Evolutionary conservation across 1,140 invertebrate species (phyloP).

Genomic region (Drosophila cardini): DNA sequence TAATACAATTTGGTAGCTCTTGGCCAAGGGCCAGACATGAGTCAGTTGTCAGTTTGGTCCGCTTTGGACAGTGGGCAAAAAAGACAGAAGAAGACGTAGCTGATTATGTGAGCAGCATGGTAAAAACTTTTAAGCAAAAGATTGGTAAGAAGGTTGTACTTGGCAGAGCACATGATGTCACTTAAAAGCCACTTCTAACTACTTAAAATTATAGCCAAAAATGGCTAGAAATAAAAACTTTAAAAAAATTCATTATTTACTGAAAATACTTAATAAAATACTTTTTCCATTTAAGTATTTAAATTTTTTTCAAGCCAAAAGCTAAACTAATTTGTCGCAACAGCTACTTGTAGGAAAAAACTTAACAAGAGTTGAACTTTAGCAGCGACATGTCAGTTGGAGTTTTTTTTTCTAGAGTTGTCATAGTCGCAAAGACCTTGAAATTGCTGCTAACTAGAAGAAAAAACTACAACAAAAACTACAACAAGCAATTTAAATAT

Average conservation of each 20-base stretch:
- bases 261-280: too few species aligned
- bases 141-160: not conserved
- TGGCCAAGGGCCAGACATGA: slow-evolving; percentile 68
- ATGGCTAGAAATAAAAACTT: too few species aligned
- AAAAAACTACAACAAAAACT: slow-evolving; percentile 1
- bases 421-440: slow-evolving; percentile 34
- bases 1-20: slow-evolving; percentile 52
- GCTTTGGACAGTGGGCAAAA: slow-evolving; percentile 1
- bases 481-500: slow-evolving; percentile 77
- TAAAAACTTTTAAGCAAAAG: not conserved
- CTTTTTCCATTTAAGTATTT: too few species aligned
- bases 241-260: too few species aligned
- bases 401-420: slow-evolving; percentile 15
- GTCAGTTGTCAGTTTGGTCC: slow-evolving; percentile 45
- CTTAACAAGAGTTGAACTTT: not conserved
- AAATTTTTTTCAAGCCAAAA: not conserved
- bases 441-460: slow-evolving; percentile 14
- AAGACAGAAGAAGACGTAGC: not conserved
- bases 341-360: not conserved
- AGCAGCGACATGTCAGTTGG: slow-evolving; percentile 3
- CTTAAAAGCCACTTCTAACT: not conserved
- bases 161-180: not conserved
- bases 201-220: too few species aligned
- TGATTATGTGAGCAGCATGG: slow-evolving; percentile 71
- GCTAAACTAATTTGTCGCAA: slow-evolving; percentile 4